Conservation (phyloP, 2,888 invertebrate species). For the Harpalus rufipes region DNA sequence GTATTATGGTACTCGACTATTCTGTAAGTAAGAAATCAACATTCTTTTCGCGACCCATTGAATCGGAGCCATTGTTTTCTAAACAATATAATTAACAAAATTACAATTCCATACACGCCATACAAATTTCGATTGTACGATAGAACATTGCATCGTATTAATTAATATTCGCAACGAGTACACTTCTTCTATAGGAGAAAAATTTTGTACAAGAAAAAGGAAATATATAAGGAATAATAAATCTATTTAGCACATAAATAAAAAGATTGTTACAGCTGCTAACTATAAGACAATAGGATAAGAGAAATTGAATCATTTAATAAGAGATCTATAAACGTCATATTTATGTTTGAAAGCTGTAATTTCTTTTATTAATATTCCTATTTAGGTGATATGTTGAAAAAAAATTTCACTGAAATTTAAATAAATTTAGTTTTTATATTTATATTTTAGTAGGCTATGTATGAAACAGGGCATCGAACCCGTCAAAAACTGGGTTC, state of each 20-base stretch:
- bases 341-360: too few species aligned
- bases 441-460: too few species aligned
- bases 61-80: conserved; percentile 33
- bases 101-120: conserved; percentile 16
- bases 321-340: too few species aligned
- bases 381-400: too few species aligned
- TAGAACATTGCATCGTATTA: conserved; percentile 24
- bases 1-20: not conserved
- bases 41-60: conserved; percentile 36
- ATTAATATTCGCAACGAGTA: conserved; percentile 23
- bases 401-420: too few species aligned
- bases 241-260: not conserved
- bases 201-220: conserved; percentile 71
- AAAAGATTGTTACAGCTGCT: too few species aligned
- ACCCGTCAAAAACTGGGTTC: too few species aligned
- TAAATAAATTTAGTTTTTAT: too few species aligned
- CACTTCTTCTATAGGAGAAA: not conserved
- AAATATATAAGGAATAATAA: conserved; percentile 70
- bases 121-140: conserved; percentile 32
- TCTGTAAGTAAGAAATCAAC: conserved; percentile 14
- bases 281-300: too few species aligned
- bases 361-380: too few species aligned
- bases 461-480: too few species aligned
- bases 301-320: too few species aligned
- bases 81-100: conserved; percentile 40